These are phyloP conservation scores for Loris lydekkerianus DNA, from an alignment of 2,797 vertebrate genomes.

Conservation along the genomic window DNA sequence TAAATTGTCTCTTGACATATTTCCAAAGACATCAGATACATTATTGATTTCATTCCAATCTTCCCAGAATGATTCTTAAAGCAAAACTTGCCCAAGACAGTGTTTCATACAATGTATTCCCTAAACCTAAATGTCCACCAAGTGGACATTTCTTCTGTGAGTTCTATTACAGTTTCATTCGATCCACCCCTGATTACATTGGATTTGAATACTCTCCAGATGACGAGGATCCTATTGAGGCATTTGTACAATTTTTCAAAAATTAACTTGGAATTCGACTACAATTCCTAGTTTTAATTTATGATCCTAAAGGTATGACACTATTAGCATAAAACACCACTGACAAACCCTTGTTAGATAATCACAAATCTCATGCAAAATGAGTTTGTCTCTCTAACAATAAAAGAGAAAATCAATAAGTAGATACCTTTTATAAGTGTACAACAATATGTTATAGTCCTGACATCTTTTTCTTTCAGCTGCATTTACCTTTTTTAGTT, in stretches of 20 bases:
- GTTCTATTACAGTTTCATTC: neutral
- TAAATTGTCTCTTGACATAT: neutral
- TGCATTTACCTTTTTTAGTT: slow-evolving; percentile 79
- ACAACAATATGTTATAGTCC: neutral
- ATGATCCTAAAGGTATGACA: neutral
- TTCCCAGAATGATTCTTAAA: neutral
- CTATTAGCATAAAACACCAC: neutral
- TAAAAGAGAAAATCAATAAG: slow-evolving; percentile 51
- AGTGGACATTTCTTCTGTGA: neutral
- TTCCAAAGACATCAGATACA: neutral
- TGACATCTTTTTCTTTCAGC: slow-evolving; percentile 49
- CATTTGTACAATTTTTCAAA: slow-evolving; percentile 31
- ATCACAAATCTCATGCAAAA: neutral
- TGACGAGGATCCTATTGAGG: neutral
- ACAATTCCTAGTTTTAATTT: neutral
- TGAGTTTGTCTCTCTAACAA: slow-evolving; percentile 17
- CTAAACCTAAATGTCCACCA: neutral
- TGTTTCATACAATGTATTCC: neutral
- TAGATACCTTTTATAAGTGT: neutral
- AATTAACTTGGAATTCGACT: slow-evolving; percentile 5
- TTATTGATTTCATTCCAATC: neutral
- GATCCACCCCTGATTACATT: neutral
- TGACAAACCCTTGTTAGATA: neutral
- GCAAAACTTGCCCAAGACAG: neutral
- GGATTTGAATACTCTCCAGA: neutral